Conservation (phyloP, 1,140 invertebrate species). For the Nixonia krombeini region DNA sequence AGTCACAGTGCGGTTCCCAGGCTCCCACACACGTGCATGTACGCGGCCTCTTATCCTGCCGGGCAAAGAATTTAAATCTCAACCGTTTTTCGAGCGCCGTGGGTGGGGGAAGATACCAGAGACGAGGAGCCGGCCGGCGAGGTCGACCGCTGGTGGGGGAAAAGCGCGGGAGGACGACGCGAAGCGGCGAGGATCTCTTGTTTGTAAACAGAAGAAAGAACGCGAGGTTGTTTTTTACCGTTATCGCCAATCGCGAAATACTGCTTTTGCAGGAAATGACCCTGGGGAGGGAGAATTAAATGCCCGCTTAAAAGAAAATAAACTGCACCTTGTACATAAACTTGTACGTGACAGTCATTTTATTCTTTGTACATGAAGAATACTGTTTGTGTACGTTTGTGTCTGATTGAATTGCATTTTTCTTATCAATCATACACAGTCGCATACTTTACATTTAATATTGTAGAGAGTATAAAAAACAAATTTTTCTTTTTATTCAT, state of each 20-base stretch:
- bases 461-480: too few species aligned
- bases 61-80: constrained; percentile 6
- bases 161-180: neutral
- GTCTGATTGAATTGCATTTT: too few species aligned
- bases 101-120: neutral
- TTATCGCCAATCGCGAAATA: neutral
- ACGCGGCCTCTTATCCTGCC: constrained; percentile 1
- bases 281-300: neutral
- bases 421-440: too few species aligned
- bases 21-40: constrained; percentile 3
- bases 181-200: neutral
- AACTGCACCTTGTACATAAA: too few species aligned
- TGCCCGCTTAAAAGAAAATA: neutral
- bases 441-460: too few species aligned
- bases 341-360: too few species aligned
- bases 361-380: too few species aligned
- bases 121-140: neutral
- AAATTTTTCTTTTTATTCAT: too few species aligned
- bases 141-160: neutral
- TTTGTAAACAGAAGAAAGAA: constrained; percentile 2
- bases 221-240: neutral
- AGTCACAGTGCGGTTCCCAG: constrained; percentile 1
- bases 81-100: neutral
- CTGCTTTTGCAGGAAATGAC: neutral
- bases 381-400: too few species aligned